Evolutionary conservation across 2,888 invertebrate species (phyloP).

Genomic region (Hirtodrosophila cameraria): DNA sequence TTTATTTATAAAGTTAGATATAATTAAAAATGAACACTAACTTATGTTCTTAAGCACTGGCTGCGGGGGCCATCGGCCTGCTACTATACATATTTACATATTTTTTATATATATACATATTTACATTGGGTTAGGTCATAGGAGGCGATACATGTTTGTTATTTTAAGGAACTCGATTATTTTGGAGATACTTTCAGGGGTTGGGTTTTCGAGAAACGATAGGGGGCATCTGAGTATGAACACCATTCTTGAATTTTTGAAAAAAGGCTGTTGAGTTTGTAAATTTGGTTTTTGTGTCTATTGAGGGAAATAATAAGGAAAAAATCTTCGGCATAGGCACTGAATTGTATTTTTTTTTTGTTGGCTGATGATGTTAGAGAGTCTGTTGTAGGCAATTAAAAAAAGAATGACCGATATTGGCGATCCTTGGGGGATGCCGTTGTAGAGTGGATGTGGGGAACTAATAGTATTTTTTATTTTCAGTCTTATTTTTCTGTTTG

Average conservation of each 20-base stretch:
- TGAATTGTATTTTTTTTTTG: conserved; percentile 4
- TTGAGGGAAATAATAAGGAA: conserved; percentile 3
- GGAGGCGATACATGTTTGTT: no score
- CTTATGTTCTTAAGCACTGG: no score
- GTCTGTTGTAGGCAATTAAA: conserved; percentile 6
- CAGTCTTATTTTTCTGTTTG: neutral
- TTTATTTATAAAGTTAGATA: no score
- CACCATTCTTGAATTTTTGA: conserved; percentile 3
- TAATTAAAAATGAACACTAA: no score
- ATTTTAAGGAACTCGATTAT: neutral
- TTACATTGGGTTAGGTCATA: no score
- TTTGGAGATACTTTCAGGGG: neutral
- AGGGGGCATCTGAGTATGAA: conserved; percentile 10
- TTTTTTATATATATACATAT: no score
- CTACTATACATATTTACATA: no score
- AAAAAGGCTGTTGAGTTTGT: conserved; percentile 7
- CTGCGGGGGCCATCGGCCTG: no score
- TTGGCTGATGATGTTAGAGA: neutral
- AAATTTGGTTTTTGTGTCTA: neutral
- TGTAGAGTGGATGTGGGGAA: neutral
- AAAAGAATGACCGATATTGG: conserved; percentile 9
- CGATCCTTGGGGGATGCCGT: conserved; percentile 3
- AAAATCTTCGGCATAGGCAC: conserved; percentile 10
- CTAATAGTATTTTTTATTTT: neutral
- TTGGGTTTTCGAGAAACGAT: conserved; percentile 1